These are phyloP conservation scores for Tiliacea citrago DNA, from an alignment of 2,888 invertebrate species.

Conservation along the genomic window DNA sequence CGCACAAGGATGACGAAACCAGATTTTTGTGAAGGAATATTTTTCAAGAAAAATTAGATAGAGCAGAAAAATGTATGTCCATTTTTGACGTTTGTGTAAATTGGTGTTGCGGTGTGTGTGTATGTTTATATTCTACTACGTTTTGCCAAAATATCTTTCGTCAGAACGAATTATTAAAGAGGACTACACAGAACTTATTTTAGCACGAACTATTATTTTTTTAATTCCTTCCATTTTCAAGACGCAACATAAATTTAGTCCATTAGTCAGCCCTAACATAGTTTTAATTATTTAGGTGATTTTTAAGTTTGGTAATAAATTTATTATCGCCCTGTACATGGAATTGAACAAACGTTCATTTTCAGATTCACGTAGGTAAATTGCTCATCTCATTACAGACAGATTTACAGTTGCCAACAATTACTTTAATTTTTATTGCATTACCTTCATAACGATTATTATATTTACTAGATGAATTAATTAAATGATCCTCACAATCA, in stretches of 20 bases:
- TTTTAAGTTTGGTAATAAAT: background rate
- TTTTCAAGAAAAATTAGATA: conserved; percentile 78
- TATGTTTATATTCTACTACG: conserved; percentile 17
- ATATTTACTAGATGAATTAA: too few relatives aligned
- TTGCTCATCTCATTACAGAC: too few relatives aligned
- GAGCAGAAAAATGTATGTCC: conserved; percentile 72
- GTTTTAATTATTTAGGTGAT: background rate
- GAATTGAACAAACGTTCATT: conserved; percentile 23
- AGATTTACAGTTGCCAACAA: too few relatives aligned
- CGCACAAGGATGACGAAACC: conserved; percentile 66
- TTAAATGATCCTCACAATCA: too few relatives aligned
- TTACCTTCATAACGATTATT: too few relatives aligned
- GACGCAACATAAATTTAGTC: background rate
- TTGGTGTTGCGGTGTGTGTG: conserved; percentile 39
- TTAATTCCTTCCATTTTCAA: background rate
- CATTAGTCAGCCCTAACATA: background rate
- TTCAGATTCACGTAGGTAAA: background rate
- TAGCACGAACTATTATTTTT: background rate
- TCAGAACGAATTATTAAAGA: too few relatives aligned
- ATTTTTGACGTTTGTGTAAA: conserved; percentile 80
- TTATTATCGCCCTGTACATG: background rate
- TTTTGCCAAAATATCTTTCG: conserved; percentile 4
- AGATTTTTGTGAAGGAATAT: conserved; percentile 70
- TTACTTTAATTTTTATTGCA: too few relatives aligned
- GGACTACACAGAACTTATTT: background rate